Conservation (phyloP, 2,888 invertebrate genomes). For the Parnassius smintheus region DNA sequence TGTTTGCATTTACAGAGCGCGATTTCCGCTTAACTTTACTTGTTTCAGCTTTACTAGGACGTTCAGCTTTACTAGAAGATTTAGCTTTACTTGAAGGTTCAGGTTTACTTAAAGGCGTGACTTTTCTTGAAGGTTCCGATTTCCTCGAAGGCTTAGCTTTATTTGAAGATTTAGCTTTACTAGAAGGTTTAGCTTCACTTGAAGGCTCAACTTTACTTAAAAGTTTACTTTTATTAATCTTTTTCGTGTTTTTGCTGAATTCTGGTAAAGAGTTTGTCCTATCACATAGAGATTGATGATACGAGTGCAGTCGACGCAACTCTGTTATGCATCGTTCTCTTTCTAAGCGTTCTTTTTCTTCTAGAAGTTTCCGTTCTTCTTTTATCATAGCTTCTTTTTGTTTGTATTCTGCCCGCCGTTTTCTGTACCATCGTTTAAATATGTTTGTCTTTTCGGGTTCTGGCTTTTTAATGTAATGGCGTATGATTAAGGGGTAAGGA, state of each 20-base stretch:
- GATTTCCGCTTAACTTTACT: conserved; percentile 13
- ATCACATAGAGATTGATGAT: conserved; percentile 18
- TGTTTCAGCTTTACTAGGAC: no score
- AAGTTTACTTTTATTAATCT: not conserved
- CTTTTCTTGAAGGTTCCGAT: no score
- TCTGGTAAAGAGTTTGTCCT: conserved; percentile 15
- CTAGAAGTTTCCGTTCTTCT: conserved; percentile 2
- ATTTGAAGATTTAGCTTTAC: no score
- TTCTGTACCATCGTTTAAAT: conserved; percentile 10
- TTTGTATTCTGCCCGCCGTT: conserved; percentile 5
- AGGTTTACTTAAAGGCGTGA: no score
- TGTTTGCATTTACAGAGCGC: conserved; percentile 6
- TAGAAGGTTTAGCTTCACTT: no score
- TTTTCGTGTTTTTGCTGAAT: conserved; percentile 13
- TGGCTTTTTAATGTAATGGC: conserved; percentile 21
- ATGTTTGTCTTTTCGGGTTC: conserved; percentile 1
- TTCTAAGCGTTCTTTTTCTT: conserved; percentile 12
- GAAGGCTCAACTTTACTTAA: not conserved
- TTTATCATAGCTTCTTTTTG: not conserved
- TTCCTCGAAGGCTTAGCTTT: no score
- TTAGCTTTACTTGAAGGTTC: no score
- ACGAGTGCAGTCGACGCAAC: conserved; percentile 19
- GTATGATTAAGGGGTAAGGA: conserved; percentile 20
- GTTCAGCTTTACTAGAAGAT: no score
- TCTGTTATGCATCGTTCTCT: conserved; percentile 23